Evolutionary conservation across 2,113 vertebrate species (phyloP), one percentile per base, ranked within the genome.

Genomic region (Ellobius talpinus): DNA sequence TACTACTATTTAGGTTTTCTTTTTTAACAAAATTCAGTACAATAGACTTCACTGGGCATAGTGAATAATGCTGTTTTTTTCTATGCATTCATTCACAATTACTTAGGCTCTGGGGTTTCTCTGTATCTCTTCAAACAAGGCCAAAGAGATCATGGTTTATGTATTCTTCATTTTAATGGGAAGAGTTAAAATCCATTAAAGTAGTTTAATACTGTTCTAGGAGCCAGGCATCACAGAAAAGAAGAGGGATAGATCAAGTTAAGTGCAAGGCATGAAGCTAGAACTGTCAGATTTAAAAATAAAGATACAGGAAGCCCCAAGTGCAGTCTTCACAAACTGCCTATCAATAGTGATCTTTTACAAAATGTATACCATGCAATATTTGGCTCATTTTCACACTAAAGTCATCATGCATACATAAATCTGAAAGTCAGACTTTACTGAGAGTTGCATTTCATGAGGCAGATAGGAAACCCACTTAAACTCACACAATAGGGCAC

Each of bases 11-110:
- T 90, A n/a, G 70, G 45, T 90, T 93, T 93, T 31, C 50, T 55
- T 82, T 55, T 76, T 97, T 78, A 96, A 72, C 91, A 97, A 96
- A 98, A 96, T 93, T 96, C 95, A 84, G 58, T 82, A 36, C 90
- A 90, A 1, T 2, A 92, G 73, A n/a, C 66, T 73, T 0, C 7
- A 63, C 10, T 29, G 58, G 33, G 11, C 86, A 89, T 24, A 78
- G 23, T 91, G 89, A 90, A 96, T 89, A 76, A 66, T 70, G 2
- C 24, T 47, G 52, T 90, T 33, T 33, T 47, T 58, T 92, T 31
- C 50, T 97, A 4, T 47, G 36, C 29, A 45, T 7, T 89, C 66
- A 12, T 5, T 0, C 5, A 66, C 58, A 87, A 92, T 42, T 94
- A 94, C 21, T 2, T 96, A 72, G 26, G 23, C 7, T 84, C 85